phyloP scores from a whole-genome alignment of 2,113 vertebrate species.

The Rhea pennata region DNA sequence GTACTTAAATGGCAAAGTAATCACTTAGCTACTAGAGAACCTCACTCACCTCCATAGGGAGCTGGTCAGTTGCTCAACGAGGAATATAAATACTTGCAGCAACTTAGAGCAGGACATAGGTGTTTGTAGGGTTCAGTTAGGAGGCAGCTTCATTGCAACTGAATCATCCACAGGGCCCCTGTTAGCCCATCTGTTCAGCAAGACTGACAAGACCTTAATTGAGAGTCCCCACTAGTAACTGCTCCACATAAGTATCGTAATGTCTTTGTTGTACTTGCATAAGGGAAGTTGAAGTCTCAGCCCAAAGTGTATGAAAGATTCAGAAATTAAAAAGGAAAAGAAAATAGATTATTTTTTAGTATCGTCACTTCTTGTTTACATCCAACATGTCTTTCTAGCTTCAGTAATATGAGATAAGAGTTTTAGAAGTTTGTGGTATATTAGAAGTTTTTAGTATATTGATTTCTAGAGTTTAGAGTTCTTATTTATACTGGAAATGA shows the following conservation, averaged over 20 bases:
- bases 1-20: neutral
- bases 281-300: neutral
- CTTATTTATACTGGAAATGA: constrained; percentile 40
- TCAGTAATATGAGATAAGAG: constrained; percentile 43
- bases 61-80: neutral
- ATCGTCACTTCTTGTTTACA: neutral
- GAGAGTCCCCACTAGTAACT: neutral
- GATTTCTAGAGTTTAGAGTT: neutral
- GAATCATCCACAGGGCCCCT: neutral
- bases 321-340: neutral
- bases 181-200: neutral
- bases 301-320: neutral
- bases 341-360: neutral
- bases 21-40: neutral
- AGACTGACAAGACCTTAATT: neutral
- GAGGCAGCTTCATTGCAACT: neutral
- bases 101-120: neutral
- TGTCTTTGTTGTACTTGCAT: neutral
- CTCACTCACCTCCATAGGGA: neutral
- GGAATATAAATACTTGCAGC: neutral
- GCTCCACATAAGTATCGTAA: neutral
- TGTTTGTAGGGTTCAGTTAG: neutral
- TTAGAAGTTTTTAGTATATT: constrained; percentile 39
- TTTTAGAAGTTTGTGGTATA: constrained; percentile 38
- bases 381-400: constrained; percentile 30